Conservation (phyloP, 2,797 vertebrate genomes). For the Petrocephalus schoutedeni region DNA sequence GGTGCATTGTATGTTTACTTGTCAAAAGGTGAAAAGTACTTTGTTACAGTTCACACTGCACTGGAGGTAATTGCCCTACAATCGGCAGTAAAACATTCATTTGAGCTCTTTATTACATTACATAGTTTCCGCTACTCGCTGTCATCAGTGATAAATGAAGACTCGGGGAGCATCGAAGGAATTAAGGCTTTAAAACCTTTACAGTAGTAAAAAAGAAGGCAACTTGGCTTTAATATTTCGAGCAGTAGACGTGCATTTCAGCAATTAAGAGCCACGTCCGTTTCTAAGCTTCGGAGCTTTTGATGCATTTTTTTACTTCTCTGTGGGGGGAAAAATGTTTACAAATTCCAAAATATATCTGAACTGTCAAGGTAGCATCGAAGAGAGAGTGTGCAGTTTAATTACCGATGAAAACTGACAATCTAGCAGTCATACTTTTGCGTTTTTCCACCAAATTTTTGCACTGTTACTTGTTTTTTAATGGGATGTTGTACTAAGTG, state of each 20-base stretch:
- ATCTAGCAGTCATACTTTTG: background rate
- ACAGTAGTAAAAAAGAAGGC: background rate
- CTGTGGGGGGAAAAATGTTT: background rate
- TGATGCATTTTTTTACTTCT: background rate
- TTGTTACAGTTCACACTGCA: background rate
- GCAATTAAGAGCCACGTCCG: background rate
- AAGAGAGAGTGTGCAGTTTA: background rate
- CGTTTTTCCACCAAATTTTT: background rate
- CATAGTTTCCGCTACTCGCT: slow-evolving; percentile 1
- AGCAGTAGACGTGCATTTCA: background rate
- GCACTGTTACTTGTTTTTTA: background rate
- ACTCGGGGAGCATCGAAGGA: background rate
- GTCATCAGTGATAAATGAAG: slow-evolving; percentile 16
- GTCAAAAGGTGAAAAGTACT: slow-evolving; percentile 7
- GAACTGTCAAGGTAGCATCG: background rate
- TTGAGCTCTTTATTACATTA: background rate
- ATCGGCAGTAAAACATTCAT: slow-evolving; percentile 1
- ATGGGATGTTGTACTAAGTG: background rate
- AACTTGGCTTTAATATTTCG: background rate
- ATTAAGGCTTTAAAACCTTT: background rate
- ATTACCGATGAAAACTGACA: background rate
- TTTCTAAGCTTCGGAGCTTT: background rate
- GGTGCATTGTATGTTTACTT: slow-evolving; percentile 24
- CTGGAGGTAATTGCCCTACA: background rate
- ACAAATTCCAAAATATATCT: background rate